Percentiles rank a stretch among this genome's conserved stretches.
phyloP scores from a whole-genome alignment of 2,113 vertebrate species.

The Hippopotamus amphibius region DNA sequence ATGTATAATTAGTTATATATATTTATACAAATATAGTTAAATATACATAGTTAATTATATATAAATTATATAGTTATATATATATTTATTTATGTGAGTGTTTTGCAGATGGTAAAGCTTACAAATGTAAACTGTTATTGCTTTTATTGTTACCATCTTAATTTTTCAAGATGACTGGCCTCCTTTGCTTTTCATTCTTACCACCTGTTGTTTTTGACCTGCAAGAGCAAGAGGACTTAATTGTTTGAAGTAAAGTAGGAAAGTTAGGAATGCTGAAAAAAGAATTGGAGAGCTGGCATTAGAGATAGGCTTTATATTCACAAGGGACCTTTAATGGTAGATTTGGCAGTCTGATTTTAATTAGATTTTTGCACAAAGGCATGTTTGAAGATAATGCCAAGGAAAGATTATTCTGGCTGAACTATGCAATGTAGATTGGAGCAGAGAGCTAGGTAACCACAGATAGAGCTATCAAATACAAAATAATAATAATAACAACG shows the following conservation, averaged over 20 bases:
- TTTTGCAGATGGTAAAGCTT: background rate
- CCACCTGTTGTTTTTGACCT: slow-evolving; percentile 6
- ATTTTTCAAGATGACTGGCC: background rate
- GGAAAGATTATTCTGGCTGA: slow-evolving; percentile 12
- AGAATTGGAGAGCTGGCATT: slow-evolving; percentile 12
- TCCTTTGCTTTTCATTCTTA: slow-evolving; percentile 23
- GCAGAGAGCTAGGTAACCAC: background rate
- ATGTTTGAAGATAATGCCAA: background rate
- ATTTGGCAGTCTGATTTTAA: background rate
- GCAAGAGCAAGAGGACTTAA: slow-evolving; percentile 30
- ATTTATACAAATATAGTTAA: background rate
- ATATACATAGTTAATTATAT: background rate
- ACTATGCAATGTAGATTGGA: background rate
- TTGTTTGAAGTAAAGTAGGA: background rate
- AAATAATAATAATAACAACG: background rate
- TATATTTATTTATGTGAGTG: background rate
- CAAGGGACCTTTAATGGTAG: background rate
- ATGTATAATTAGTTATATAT: background rate
- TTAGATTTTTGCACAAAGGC: background rate
- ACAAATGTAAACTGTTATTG: background rate
- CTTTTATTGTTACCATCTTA: background rate
- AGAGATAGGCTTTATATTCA: background rate
- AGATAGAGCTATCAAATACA: background rate
- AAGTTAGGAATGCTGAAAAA: slow-evolving; percentile 26
- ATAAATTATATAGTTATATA: background rate